Evolutionary conservation across 2,113 vertebrate species (phyloP), one percentile per base, ranked within the genome.

Genomic region (Marcusenius ussheri): DNA sequence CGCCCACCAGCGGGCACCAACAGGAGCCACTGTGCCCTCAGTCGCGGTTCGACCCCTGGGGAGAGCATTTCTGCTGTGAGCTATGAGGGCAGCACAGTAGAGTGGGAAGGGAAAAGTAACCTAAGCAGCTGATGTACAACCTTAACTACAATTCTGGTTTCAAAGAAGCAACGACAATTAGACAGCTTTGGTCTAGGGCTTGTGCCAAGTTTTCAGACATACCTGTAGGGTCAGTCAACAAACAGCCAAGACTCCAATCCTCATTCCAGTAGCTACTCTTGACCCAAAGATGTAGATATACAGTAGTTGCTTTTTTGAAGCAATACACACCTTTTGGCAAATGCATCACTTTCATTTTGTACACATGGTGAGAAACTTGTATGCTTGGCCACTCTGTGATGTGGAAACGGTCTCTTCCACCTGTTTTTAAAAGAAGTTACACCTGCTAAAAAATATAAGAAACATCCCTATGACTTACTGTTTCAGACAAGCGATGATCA

Each of bases 241-340:
- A 56, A 27, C 84, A 87, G 49, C 27, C 74, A 35, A 51, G 49
- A 87, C 45, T 15, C 46, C 17, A 39, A 53, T 51, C 27, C 70
- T 35, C 19, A 51, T 49, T 15, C 46, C 21, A 46, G 13, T 77
- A 47, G 56, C 17, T 62, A 84, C 13, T 89, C 80, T 62, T 47
- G 77, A 62, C 80, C 89, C 89, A 89, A 84, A 89, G 80, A 84
- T 53, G 49, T 31, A 53, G 46, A 27, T 56, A 27, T 70, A 31
- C n/a, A 70, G 62, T 31, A 89, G 39, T 46, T 85, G 21, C 50
- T 84, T 83, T 53, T 21, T 84, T 84, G 31, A 53, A 19, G 85
- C 85, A 87, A 21, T 89, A 80, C 21, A 24, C 24, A 47, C 51
- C 9, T 39, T 46, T 66, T 6, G 27, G 2, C 21, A 35, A 89